These are phyloP conservation scores for Heteronetta atricapilla DNA, from an alignment of 2,113 vertebrate genomes.

Conservation along the genomic window DNA sequence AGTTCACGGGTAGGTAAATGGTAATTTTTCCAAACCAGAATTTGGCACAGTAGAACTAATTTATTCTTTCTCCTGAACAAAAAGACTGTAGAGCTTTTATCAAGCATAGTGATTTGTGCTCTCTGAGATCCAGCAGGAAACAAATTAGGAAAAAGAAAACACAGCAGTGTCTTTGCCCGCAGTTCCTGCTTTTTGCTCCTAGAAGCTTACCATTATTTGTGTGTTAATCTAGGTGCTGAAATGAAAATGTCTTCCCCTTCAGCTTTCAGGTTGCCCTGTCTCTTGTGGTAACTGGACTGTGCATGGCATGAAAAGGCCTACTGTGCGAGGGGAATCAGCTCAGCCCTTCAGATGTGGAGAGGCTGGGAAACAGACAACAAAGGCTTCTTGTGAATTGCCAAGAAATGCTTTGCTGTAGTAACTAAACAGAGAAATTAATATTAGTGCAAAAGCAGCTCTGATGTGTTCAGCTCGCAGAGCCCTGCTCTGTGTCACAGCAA, in stretches of 20 bases:
- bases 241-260: neutral
- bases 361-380: neutral
- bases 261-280: neutral
- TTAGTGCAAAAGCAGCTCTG: neutral
- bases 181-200: neutral
- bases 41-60: neutral
- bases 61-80: neutral
- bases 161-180: neutral
- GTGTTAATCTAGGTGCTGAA: neutral
- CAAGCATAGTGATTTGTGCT: neutral
- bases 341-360: neutral
- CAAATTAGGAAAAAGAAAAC: neutral
- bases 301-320: neutral
- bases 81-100: neutral
- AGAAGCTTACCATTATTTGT: neutral
- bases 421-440: neutral
- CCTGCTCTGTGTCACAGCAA: neutral
- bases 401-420: neutral
- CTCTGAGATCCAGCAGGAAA: neutral
- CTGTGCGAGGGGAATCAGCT: neutral
- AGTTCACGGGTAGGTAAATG: constrained; percentile 1
- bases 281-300: neutral
- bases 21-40: constrained; percentile 38
- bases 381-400: neutral
- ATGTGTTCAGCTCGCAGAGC: neutral